Conservation (phyloP, 2,113 vertebrate species). For the Micronycteris hirsuta region DNA sequence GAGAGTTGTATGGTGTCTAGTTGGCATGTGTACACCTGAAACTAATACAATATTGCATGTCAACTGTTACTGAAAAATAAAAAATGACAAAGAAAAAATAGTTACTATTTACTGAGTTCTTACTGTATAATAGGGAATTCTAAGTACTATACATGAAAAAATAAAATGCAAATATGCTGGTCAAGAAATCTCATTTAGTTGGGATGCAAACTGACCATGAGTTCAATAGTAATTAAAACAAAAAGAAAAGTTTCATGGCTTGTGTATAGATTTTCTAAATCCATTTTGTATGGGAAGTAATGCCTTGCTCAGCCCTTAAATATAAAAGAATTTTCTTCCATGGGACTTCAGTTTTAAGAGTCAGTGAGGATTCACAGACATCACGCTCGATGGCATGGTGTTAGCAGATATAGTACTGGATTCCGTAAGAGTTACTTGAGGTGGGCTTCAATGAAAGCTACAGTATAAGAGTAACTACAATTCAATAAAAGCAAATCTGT, state of each 20-base stretch:
- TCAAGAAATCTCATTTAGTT: not conserved
- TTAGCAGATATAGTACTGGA: not conserved
- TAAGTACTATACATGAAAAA: not conserved
- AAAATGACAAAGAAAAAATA: not conserved
- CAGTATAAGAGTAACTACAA: not conserved
- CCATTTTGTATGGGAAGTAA: not conserved
- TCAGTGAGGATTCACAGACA: not conserved
- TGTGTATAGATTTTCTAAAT: not conserved
- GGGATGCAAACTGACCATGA: not conserved
- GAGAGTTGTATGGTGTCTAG: too few species aligned
- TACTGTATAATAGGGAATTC: not conserved
- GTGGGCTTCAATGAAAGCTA: not conserved
- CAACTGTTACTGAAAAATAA: too few species aligned
- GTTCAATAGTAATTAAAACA: not conserved
- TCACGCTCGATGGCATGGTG: not conserved
- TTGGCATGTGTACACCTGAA: too few species aligned
- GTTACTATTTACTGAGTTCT: not conserved
- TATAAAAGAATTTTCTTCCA: not conserved
- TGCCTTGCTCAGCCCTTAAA: not conserved
- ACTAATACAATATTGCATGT: too few species aligned
- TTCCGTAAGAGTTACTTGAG: not conserved
- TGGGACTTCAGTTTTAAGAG: not conserved
- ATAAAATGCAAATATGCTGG: not conserved
- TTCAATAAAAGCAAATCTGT: not conserved
- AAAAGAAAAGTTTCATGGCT: not conserved